Evolutionary conservation across 2,797 vertebrate species (phyloP).

Genomic region (Podargus strigoides): DNA sequence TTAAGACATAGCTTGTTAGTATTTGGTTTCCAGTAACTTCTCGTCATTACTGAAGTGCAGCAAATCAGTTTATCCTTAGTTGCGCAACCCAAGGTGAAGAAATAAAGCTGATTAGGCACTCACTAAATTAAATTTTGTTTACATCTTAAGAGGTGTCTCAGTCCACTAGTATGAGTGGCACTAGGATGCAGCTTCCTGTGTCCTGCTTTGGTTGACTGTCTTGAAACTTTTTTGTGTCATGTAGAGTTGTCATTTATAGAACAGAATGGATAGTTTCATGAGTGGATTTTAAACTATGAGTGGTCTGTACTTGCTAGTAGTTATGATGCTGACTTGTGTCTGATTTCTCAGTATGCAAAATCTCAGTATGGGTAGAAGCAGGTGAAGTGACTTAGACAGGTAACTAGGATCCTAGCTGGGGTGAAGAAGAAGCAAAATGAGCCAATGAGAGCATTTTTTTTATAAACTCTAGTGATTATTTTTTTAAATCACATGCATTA

Average conservation of each 20-base stretch:
- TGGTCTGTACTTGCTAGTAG: neutral
- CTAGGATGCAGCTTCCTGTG: neutral
- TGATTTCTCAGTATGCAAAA: neutral
- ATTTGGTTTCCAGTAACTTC: constrained; percentile 1
- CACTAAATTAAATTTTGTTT: constrained; percentile 52
- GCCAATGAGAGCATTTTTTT: neutral
- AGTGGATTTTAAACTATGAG: neutral
- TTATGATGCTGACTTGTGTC: neutral
- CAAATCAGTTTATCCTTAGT: constrained; percentile 43
- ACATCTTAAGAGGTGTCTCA: neutral
- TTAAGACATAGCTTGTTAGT: neutral
- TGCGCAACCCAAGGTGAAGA: constrained; percentile 45
- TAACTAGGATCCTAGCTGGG: accelerated
- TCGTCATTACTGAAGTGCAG: neutral
- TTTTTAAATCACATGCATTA: neutral
- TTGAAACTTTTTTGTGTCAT: neutral
- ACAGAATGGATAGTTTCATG: neutral
- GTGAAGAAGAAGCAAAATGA: neutral
- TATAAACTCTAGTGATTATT: neutral
- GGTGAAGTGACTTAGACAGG: neutral
- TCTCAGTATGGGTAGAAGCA: neutral
- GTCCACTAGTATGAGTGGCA: neutral
- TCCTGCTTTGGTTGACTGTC: neutral
- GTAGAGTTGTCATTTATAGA: neutral
- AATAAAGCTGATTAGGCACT: constrained; percentile 57